Evolutionary conservation across 2,888 invertebrate genomes (phyloP).

Genomic region (Coleophora flavipennella): DNA sequence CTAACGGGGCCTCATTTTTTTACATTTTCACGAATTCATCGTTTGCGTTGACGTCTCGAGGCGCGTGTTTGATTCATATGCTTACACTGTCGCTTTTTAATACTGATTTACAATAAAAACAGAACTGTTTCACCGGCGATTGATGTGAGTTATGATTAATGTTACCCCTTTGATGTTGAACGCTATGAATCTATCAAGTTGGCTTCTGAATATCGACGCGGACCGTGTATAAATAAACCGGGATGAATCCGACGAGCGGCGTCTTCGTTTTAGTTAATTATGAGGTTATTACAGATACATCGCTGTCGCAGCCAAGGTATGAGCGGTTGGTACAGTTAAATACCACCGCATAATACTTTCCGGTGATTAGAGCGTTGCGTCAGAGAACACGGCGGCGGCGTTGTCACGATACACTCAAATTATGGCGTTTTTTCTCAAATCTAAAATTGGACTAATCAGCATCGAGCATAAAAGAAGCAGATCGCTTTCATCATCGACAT

Average conservation of each 20-base stretch:
- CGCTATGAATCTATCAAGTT: conserved; percentile 71
- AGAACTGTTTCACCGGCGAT: conserved; percentile 64
- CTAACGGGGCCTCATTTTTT: conserved; percentile 51
- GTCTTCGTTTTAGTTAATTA: conserved; percentile 65
- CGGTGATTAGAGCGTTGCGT: conserved; percentile 36
- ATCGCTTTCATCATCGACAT: conserved; percentile 73
- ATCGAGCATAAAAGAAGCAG: conserved; percentile 64
- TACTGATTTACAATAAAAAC: conserved; percentile 73
- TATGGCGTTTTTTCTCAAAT: conserved; percentile 36
- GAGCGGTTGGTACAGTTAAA: conserved; percentile 9
- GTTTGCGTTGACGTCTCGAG: conserved; percentile 62
- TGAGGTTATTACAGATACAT: conserved; percentile 58
- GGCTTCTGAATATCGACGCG: conserved; percentile 68
- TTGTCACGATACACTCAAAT: conserved; percentile 60
- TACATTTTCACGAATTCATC: conserved; percentile 64
- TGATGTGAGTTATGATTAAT: conserved; percentile 73
- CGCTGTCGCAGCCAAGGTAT: conserved; percentile 22
- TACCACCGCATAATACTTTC: conserved; percentile 21
- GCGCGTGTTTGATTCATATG: conserved; percentile 65
- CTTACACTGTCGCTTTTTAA: conserved; percentile 68
- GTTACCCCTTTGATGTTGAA: conserved; percentile 65
- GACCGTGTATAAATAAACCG: conserved; percentile 61
- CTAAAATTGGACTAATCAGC: conserved; percentile 69
- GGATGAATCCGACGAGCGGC: conserved; percentile 45
- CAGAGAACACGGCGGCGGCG: conserved; percentile 41